Base-by-base conservation (phyloP, 2,888 invertebrate species). In the Diaprepes abbreviatus region DNA sequence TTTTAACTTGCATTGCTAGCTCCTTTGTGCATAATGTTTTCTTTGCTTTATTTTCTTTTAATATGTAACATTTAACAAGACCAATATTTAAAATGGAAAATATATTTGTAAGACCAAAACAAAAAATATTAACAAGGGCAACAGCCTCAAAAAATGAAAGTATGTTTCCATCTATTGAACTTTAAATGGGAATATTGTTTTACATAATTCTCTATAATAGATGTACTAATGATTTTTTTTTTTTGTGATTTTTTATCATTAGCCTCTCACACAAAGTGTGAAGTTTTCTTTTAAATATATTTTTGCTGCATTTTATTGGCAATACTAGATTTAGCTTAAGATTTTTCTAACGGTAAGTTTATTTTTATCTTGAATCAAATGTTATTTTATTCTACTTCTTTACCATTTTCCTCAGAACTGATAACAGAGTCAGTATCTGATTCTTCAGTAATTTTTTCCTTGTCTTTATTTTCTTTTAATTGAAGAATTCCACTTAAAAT, bases 1-100 rank as follows among this genome's bases (percentile, higher is more conserved):
- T 90, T 80, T 91, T 93, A 36, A 99, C 92, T 86, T 99, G 99
- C 52, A 98, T 90, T 0, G 98, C 98, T 66, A 99, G 85, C 82
- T 99, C 99, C 80, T 99, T 88, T 0, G 99, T 99, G 80, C 92
- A 93, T 19, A 96, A 83, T 0, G 90, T 90, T 73, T 89, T 73
- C 12, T n/a, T 48, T 16, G 16, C n/a, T 19, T 36, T 38, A 31
- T 19, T 38, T 2, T 70, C 43, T 40, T 64, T 58, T 10, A 70
- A 6, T 52, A 90, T 87, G 33, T 89, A 80, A 2, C 88, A 88
- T 81, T 87, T 88, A 0, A 90, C 89, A 78, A 90, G 89, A 0
- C 90, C 90, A 35, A 89, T 84, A 17, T 36, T 17, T 85, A 88
- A 87, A 78, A 10, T n/a, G n/a, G n/a, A n/a, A n/a, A n/a, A n/a